These are phyloP conservation scores for Teleogryllus oceanicus DNA, from an alignment of 2,888 invertebrate genomes.

Conservation along the genomic window DNA sequence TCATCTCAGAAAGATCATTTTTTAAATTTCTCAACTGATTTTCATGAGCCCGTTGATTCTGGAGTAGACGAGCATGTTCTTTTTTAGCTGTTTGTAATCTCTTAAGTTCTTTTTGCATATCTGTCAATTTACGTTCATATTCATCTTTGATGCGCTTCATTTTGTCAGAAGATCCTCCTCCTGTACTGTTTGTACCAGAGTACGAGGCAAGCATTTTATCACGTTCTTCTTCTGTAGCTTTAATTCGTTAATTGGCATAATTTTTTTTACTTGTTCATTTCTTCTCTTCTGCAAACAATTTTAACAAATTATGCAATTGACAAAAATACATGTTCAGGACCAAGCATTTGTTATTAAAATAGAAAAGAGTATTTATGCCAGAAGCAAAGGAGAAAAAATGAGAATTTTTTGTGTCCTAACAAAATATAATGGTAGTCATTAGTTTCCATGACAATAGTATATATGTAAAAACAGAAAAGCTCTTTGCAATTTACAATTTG, in stretches of 20 bases:
- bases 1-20: constrained; percentile 75
- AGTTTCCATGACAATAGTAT: no score
- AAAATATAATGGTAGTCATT: no score
- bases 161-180: constrained; percentile 46
- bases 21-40: constrained; percentile 68
- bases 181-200: constrained; percentile 37
- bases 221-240: constrained; percentile 83
- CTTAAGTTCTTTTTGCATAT: constrained; percentile 82
- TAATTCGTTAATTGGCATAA: no score
- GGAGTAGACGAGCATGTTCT: constrained; percentile 81
- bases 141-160: constrained; percentile 80
- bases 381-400: no score
- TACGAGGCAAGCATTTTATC: constrained; percentile 76
- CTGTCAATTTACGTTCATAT: constrained; percentile 78
- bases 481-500: no score
- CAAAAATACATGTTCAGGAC: no score
- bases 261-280: no score
- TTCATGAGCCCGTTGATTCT: constrained; percentile 74
- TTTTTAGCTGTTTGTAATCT: constrained; percentile 81
- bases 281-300: constrained; percentile 34
- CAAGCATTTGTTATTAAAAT: no score
- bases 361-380: no score
- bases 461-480: no score
- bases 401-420: no score
- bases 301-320: no score